These are phyloP conservation scores for Cosmia pyralina DNA, from an alignment of 2,888 invertebrate genomes.

Conservation along the genomic window DNA sequence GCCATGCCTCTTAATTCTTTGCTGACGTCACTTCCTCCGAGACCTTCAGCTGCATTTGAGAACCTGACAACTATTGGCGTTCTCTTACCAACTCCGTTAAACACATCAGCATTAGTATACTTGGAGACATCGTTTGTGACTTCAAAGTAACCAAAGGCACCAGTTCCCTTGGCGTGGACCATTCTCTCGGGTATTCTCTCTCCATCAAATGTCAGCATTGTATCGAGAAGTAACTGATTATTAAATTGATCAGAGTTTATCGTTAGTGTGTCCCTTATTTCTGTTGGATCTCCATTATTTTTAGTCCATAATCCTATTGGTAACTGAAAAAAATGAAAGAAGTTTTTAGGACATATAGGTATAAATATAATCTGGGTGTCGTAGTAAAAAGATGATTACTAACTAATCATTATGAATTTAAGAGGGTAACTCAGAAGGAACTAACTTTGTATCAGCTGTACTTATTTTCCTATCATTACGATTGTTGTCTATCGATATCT, in stretches of 20 bases:
- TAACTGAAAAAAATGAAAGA: conserved; percentile 60
- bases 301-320: conserved; percentile 88
- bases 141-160: conserved; percentile 95
- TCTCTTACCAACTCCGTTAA: conserved; percentile 90
- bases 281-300: conserved; percentile 94
- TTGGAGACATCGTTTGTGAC: conserved; percentile 94
- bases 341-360: not conserved
- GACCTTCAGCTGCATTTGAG: conserved; percentile 91
- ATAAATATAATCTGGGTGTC: too few relatives aligned
- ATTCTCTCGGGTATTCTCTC: conserved; percentile 96
- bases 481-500: too few relatives aligned
- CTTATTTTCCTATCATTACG: too few relatives aligned
- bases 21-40: conserved; percentile 90
- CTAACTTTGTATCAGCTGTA: too few relatives aligned
- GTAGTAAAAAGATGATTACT: too few relatives aligned
- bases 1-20: conserved; percentile 84
- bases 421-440: too few relatives aligned
- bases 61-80: conserved; percentile 90
- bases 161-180: conserved; percentile 97
- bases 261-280: conserved; percentile 88
- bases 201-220: conserved; percentile 93
- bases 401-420: too few relatives aligned
- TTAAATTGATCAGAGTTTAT: conserved; percentile 71
- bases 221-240: conserved; percentile 90
- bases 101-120: conserved; percentile 91